Conservation (phyloP, 1,140 invertebrate species). For the Anastrepha ludens region DNA sequence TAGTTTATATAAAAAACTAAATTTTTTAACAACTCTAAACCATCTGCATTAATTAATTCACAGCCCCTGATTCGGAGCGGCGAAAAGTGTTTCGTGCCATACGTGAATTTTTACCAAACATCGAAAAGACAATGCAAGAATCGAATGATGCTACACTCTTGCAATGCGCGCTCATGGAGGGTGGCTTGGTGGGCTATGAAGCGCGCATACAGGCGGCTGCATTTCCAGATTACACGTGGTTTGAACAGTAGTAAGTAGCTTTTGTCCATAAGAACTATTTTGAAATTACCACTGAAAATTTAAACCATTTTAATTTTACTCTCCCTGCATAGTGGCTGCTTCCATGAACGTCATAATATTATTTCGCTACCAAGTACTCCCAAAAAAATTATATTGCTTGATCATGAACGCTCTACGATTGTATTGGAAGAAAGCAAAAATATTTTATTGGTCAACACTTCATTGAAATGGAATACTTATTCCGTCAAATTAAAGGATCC, state of each 20-base stretch:
- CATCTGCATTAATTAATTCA: slow-evolving; percentile 56
- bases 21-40: slow-evolving; percentile 48
- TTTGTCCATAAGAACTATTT: background rate
- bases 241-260: slow-evolving; percentile 64
- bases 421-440: slow-evolving; percentile 59
- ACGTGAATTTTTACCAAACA: slow-evolving; percentile 72
- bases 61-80: background rate
- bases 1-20: slow-evolving; percentile 70
- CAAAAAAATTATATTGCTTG: slow-evolving; percentile 61
- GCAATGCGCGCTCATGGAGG: slow-evolving; percentile 75
- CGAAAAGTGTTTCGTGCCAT: slow-evolving; percentile 1
- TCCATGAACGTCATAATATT: slow-evolving; percentile 69
- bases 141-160: slow-evolving; percentile 73
- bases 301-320: background rate
- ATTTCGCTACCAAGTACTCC: slow-evolving; percentile 61
- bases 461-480: slow-evolving; percentile 60
- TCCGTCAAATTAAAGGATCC: slow-evolving; percentile 56
- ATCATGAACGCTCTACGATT: slow-evolving; percentile 65
- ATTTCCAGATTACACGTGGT: slow-evolving; percentile 66
- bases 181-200: slow-evolving; percentile 71
- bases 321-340: slow-evolving; percentile 62
- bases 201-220: slow-evolving; percentile 71
- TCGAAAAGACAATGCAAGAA: slow-evolving; percentile 69
- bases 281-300: background rate
- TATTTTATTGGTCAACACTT: slow-evolving; percentile 63